Percentiles rank a stretch among this genome's conserved stretches.
phyloP scores from a whole-genome alignment of 2,888 invertebrate species.

The Tuberolachnus salignus region DNA sequence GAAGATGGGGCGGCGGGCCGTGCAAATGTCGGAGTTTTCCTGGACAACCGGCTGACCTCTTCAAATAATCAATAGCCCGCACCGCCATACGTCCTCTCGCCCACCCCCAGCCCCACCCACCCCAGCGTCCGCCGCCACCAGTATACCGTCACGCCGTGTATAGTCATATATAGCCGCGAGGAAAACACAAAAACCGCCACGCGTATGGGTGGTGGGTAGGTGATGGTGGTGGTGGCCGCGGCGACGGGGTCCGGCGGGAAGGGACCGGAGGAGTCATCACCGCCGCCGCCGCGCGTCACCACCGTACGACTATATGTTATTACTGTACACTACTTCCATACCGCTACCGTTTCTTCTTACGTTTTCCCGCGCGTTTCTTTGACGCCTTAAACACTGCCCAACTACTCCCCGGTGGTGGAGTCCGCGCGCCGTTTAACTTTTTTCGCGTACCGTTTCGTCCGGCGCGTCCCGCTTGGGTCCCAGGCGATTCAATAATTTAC shows the following conservation, averaged over 20 bases:
- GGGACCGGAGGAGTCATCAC: background rate
- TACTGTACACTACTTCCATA: background rate
- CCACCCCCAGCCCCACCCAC: background rate
- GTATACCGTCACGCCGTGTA: too few species aligned
- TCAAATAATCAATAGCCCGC: slow-evolving; percentile 56
- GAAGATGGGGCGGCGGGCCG: slow-evolving; percentile 13
- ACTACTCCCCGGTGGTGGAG: background rate
- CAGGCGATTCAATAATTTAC: too few species aligned
- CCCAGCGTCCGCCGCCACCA: too few species aligned
- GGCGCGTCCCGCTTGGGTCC: too few species aligned
- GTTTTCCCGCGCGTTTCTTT: background rate
- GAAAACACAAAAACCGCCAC: slow-evolving; percentile 43
- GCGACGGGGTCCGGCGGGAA: background rate
- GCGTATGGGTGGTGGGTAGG: background rate
- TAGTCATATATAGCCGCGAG: background rate
- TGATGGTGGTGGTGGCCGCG: too few species aligned
- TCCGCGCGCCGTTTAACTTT: background rate
- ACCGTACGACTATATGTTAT: background rate
- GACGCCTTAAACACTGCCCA: too few species aligned
- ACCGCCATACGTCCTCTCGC: background rate
- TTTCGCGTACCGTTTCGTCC: too few species aligned
- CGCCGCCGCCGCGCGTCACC: background rate
- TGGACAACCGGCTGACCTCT: slow-evolving; percentile 57
- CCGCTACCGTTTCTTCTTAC: background rate
- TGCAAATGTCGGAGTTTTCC: slow-evolving; percentile 56